These are phyloP conservation scores for Eolophus roseicapilla DNA, from an alignment of 2,113 vertebrate species.

Conservation along the genomic window DNA sequence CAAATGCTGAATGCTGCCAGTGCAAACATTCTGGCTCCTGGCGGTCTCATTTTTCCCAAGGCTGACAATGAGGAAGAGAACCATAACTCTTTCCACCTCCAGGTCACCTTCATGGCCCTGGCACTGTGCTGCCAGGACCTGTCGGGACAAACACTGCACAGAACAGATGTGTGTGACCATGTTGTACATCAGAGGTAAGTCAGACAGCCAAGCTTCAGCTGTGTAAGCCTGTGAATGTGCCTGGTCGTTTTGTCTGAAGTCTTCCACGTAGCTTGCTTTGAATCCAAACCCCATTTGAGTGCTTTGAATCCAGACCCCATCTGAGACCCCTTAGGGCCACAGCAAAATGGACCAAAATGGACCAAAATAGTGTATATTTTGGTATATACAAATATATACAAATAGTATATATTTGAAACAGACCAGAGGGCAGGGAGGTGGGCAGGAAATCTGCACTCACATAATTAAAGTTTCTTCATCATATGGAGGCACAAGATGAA, in stretches of 20 bases:
- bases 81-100: not conserved
- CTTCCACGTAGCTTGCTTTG: not conserved
- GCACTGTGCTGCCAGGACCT: not conserved
- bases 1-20: not conserved
- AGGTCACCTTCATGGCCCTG: not conserved
- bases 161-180: not conserved
- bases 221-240: not conserved
- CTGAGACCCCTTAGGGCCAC: not conserved
- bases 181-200: not conserved
- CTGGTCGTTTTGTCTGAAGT: not conserved
- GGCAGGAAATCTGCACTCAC: not conserved
- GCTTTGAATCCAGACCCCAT: not conserved
- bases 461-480: not conserved
- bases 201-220: not conserved
- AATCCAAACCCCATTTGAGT: not conserved
- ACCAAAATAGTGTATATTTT: not conserved
- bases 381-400: too few species aligned
- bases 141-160: not conserved
- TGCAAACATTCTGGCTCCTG: not conserved
- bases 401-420: too few species aligned
- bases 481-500: not conserved
- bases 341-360: not conserved
- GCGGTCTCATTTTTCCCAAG: not conserved
- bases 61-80: not conserved
- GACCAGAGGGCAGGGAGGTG: accelerated